Evolutionary conservation across 2,888 invertebrate genomes (phyloP).

Genomic region (Nowickia ferox): DNA sequence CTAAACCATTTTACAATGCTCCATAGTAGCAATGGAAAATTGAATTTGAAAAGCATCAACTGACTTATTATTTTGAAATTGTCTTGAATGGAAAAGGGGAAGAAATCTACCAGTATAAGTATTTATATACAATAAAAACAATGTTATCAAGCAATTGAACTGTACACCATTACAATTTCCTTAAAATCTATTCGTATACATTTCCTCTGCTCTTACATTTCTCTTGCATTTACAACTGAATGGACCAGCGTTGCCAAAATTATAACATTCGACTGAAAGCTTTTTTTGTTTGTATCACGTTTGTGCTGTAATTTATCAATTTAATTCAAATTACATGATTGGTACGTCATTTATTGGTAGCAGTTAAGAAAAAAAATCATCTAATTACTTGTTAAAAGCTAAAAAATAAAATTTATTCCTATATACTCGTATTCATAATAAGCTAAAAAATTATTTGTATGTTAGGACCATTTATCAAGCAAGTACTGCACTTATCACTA

Average conservation of each 20-base stretch:
- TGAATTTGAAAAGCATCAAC: background rate
- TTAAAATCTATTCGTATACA: background rate
- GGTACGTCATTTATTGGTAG: no score
- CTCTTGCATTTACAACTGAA: background rate
- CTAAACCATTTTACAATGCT: background rate
- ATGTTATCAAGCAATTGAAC: conserved; percentile 26
- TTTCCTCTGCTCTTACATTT: background rate
- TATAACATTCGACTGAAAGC: background rate
- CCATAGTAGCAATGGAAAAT: background rate
- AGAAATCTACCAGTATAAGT: conserved; percentile 4
- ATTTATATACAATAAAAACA: background rate
- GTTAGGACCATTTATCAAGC: no score
- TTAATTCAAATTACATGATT: no score
- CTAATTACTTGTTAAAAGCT: no score
- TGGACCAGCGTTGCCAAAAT: background rate
- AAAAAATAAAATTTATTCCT: no score
- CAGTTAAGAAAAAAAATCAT: no score
- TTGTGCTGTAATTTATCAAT: no score
- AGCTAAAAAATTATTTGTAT: no score
- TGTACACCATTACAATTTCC: conserved; percentile 16
- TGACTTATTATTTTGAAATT: conserved; percentile 1
- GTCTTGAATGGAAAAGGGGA: background rate
- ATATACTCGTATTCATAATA: no score
- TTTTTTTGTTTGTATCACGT: background rate
- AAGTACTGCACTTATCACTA: no score